Base-by-base conservation (phyloP, 1,140 invertebrate genomes). In the Physella acuta region DNA sequence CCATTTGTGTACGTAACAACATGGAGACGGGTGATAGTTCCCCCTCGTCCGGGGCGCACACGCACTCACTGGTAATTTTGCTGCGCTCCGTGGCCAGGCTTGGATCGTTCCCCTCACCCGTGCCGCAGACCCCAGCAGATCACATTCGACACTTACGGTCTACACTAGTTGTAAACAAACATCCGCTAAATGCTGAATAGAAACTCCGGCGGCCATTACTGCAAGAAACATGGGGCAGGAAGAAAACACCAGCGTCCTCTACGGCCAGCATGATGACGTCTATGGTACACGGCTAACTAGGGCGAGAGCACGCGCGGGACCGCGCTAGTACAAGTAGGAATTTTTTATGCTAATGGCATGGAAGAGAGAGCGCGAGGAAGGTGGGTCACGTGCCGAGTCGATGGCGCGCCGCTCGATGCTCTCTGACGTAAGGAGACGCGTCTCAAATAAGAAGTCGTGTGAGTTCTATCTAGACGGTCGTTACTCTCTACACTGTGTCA, bases 1-100 rank as follows among this genome's bases (percentile, higher is more conserved):
- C 82, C 79, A 81, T 83, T 65, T 82, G 81, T 26, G 77, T 76
- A 58, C 77, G 74, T 58, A 82, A 75, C 71, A 82, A 72, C 80
- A 82, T 81, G 73, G 72, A 73, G 53, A 51, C 24, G 36, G 36
- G 66, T 44, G 55, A 60, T 33, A 68, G 28, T 20, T 68, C 33
- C 37, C 66, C 66, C 26, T 68, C 66, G 14, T 58, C 56, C 55
- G 56, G 20, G 26, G 66, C 56, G 36, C 66, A 68, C 24, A 68
- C 52, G 55, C 52, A 60, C 66, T 60, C 55, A 39, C 36, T 60
- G 14, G 34, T 34, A 60, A 68, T 60, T 60, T 49, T 58, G 31
- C 26, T 37, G 3, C 64, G 16, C 36, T 67, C 36, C 28, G 52
- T 33, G 1, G 2, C 53, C 16, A 56, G 17, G 26, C 44, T n/a